Conservation (phyloP, 1,140 invertebrate genomes). For the Nomia melanderi region DNA sequence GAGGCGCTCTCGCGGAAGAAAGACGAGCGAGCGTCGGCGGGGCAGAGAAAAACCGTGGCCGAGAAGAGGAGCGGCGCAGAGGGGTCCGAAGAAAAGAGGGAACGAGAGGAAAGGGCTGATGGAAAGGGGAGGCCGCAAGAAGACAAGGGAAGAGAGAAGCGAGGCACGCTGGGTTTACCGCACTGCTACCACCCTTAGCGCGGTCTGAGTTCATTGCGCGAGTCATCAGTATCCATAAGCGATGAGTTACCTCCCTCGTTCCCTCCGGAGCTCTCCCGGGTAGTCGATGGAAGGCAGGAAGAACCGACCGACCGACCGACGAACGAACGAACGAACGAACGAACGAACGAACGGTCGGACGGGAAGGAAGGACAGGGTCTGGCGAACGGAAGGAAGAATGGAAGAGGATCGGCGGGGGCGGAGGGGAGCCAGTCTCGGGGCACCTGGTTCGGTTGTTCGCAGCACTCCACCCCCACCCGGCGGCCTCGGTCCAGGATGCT, state of each 20-base stretch:
- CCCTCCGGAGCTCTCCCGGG: constrained; percentile 47
- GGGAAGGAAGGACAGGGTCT: background rate
- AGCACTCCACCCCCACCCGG: constrained; percentile 53
- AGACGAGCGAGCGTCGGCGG: constrained; percentile 42
- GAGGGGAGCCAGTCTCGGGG: constrained; percentile 61
- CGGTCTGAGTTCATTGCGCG: constrained; percentile 80
- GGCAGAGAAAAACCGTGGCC: constrained; percentile 32
- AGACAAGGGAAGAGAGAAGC: constrained; percentile 62
- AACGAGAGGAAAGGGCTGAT: constrained; percentile 26
- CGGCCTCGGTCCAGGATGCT: constrained; percentile 62
- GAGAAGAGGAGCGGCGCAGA: background rate
- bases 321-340: constrained; percentile 6
- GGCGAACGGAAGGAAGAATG: constrained; percentile 23
- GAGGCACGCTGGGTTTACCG: constrained; percentile 59
- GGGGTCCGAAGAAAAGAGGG: background rate
- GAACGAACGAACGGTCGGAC: constrained; percentile 13
- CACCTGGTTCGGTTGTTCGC: constrained; percentile 78
- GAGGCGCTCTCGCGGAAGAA: constrained; percentile 7
- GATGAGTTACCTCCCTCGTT: constrained; percentile 77
- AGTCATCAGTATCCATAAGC: constrained; percentile 82
- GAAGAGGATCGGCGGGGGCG: background rate
- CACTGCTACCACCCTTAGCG: constrained; percentile 66
- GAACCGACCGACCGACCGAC: background rate
- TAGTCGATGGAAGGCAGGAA: constrained; percentile 25
- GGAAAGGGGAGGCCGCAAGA: constrained; percentile 53